Base-by-base conservation (phyloP, 2,888 invertebrate species). In the Lycophotia porphyrea region DNA sequence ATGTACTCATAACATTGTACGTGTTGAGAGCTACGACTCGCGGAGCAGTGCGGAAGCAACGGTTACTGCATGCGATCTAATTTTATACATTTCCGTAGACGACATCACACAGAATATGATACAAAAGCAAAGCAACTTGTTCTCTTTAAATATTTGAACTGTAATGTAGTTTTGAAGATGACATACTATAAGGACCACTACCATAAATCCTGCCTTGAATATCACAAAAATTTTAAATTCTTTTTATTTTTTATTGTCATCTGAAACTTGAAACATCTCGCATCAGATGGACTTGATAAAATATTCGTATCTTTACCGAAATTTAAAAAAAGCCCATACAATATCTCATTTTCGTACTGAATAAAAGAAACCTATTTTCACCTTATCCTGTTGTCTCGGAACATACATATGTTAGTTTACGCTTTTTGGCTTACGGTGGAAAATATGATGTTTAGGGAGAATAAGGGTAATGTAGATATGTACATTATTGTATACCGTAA, bases 21-120 rank as follows among this genome's bases (percentile, higher is more conserved):
- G 71, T 70, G 76, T 72, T 70, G 73, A 76, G 73, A 78, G 55
- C 75, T 8, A 66, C 47, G 55, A 55, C 60, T 63, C 60, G 70
- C 71, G 60, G 60, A 69, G 71, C 81, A 76, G 71, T 81, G 61
- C 81, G 82, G 82, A 82, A 83, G 71, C 66, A n/a, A 42, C 61
- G 65, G 65, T 81, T 76, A 81, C 84, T 73, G 72, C 80, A 73
- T 66, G 61, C 73, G 81, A 58, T 84, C 84, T 84, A 83, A 83
- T 81, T 84, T 66, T 76, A 69, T 49, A 66, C 75, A 85, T 84
- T 85, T 82, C 84, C 82, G 73, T 60, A 74, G 68, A 78, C 71
- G 73, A 81, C 74, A 82, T 70, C 60, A 68, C 69, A 82, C 47
- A 71, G 66, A 80, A 74, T 78, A 64, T 80, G 15, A 68, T 55